These are phyloP conservation scores for Gobio occitaniae DNA, from an alignment of 2,797 vertebrate genomes.

Conservation along the genomic window DNA sequence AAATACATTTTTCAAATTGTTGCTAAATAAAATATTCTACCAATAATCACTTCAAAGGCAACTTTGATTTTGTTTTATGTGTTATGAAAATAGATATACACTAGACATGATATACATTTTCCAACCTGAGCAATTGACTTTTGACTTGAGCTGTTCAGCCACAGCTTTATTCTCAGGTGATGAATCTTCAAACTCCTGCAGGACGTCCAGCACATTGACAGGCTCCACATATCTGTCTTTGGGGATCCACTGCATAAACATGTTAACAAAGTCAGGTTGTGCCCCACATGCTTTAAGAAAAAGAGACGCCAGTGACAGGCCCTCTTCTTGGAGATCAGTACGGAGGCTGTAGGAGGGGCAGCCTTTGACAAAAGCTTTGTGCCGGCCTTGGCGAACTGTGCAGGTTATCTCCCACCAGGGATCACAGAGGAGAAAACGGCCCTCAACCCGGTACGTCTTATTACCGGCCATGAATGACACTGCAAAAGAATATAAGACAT, in stretches of 20 bases:
- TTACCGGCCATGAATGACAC: conserved; percentile 74
- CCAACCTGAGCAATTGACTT: conserved; percentile 55
- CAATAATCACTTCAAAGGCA: not conserved
- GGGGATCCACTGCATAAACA: conserved; percentile 76
- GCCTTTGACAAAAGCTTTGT: conserved; percentile 64
- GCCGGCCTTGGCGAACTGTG: conserved; percentile 47
- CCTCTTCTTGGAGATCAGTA: conserved; percentile 64
- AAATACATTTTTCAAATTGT: not conserved
- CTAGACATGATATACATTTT: not conserved
- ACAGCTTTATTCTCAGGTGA: not conserved
- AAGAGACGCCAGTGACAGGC: conserved; percentile 69
- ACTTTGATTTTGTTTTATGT: not conserved
- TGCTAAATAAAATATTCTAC: not conserved
- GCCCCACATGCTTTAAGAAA: conserved; percentile 75
- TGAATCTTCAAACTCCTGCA: conserved; percentile 68
- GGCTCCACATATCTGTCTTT: conserved; percentile 66
- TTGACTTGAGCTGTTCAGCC: conserved; percentile 13
- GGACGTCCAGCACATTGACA: conserved; percentile 68
- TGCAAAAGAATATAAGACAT: conserved; percentile 57
- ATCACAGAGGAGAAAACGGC: conserved; percentile 76
- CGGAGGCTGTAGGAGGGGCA: conserved; percentile 79
- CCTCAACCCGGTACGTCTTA: conserved; percentile 67
- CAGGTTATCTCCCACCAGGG: conserved; percentile 84
- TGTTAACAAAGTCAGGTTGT: not conserved
- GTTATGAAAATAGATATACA: not conserved